Evolutionary conservation across 2,113 vertebrate genomes (phyloP), one percentile per base, ranked within the genome.

Genomic region (Acinonyx jubatus): DNA sequence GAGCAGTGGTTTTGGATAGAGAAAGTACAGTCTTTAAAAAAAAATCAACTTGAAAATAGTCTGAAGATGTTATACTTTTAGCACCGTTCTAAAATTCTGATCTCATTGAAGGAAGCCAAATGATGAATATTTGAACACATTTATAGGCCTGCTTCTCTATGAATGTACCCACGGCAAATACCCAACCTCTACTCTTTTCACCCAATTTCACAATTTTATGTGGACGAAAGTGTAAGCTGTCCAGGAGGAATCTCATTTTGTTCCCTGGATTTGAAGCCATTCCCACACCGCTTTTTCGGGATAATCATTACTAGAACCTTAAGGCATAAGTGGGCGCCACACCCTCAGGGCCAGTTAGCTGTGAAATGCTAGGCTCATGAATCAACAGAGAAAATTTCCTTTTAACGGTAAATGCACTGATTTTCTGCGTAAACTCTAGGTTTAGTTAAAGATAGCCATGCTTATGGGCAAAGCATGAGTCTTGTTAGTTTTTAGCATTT

Each of bases 101-200:
- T 97, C 83, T 98, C 71, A 97, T 94, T 3, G 14, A 97, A 97
- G 91, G 81, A 89, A 97, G 71, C 90, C 96, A 95, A 98, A 86
- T 45, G 57, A 85, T 96, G 88, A 92, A 50, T 89, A 90, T 96
- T 88, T 89, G 65, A 97, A 71, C 66, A 91, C 45, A 57, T 78
- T 65, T 23, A 88, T 73, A 81, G 52, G 88, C 71, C 92, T 52
- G 63, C 27, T 65, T 94, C 82, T 93, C 92, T 50, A 76, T 3
- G 57, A 96, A 97, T 50, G 27, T 63, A 50, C 38, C 76, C 19
- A 45, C 7, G 33, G 84, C 38, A 96, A 95, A 92, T n/a, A 91
- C 41, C 74, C 81, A 93, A 88, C 80, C 76, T 92, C 14, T 66
- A 48, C 80, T 76, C 76, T 91, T 94, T 94, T 97, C 66, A 94